A percentile compares a stretch with the other conserved stretches of the same genome.
Evolutionary conservation across 2,797 vertebrate genomes (phyloP).

Genomic region (Eospalax fontanierii): DNA sequence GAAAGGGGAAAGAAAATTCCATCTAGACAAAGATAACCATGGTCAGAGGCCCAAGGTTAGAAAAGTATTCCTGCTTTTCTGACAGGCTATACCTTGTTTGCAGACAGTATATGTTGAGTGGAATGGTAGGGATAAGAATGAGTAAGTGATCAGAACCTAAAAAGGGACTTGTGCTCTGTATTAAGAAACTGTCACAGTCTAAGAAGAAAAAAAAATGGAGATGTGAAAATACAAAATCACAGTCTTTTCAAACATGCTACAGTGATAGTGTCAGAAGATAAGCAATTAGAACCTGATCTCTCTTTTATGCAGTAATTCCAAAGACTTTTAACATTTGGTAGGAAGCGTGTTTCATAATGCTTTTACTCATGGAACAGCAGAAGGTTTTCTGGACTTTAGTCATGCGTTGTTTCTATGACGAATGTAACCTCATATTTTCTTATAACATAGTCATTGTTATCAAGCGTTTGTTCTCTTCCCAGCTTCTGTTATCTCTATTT

Average conservation of each 20-base stretch:
- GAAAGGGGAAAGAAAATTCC: background rate
- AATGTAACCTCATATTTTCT: background rate
- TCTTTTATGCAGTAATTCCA: background rate
- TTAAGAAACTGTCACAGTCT: background rate
- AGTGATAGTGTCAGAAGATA: background rate
- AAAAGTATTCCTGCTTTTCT: background rate
- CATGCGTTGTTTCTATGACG: background rate
- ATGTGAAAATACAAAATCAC: background rate
- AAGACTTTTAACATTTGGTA: background rate
- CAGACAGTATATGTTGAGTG: background rate
- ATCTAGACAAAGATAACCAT: background rate
- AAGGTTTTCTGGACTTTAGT: background rate
- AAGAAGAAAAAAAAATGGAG: background rate
- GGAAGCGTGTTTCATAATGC: background rate
- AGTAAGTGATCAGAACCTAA: background rate
- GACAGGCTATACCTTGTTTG: background rate
- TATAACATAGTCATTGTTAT: slow-evolving; percentile 26
- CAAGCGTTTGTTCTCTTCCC: background rate
- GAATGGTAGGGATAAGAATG: background rate
- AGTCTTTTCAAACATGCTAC: background rate
- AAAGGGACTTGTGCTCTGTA: background rate
- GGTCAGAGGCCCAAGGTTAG: background rate
- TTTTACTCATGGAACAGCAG: background rate
- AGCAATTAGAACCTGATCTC: background rate
- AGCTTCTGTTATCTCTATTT: slow-evolving; percentile 40